Evolutionary conservation across 2,888 invertebrate species (phyloP).

Genomic region (Bhutanitis thaidina): DNA sequence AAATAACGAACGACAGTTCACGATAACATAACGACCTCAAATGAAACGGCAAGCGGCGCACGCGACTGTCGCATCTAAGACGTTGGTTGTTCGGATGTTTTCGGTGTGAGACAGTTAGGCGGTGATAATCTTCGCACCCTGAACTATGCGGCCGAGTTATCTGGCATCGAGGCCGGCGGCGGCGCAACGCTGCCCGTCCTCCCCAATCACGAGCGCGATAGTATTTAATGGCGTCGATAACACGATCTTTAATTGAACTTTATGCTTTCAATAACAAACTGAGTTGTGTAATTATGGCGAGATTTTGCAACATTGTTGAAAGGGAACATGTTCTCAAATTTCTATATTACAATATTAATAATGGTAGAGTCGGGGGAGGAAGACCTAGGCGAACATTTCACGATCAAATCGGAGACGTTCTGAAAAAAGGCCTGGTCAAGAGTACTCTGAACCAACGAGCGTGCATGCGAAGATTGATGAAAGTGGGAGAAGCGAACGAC

Average conservation of each 20-base stretch:
- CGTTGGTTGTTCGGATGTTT: neutral
- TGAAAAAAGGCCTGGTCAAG: too few species aligned
- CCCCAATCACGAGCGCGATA: constrained; percentile 9
- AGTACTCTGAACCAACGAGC: too few species aligned
- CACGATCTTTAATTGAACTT: constrained; percentile 9
- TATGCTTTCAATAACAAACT: constrained; percentile 4
- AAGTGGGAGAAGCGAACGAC: too few species aligned
- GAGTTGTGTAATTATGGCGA: constrained; percentile 2
- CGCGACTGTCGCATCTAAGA: neutral
- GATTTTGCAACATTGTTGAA: neutral
- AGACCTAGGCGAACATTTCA: too few species aligned
- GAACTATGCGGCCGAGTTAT: constrained; percentile 7
- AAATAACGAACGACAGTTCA: constrained; percentile 54
- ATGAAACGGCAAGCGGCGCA: neutral
- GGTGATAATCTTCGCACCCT: constrained; percentile 12
- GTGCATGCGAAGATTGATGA: too few species aligned
- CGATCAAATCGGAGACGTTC: too few species aligned
- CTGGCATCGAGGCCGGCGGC: constrained; percentile 8
- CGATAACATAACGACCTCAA: constrained; percentile 46
- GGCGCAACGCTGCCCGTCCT: neutral
- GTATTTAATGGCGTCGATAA: constrained; percentile 15
- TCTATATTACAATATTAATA: too few species aligned
- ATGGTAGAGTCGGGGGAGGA: too few species aligned
- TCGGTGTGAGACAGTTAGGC: neutral
- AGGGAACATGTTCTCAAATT: too few species aligned